Conservation (phyloP, 2,113 vertebrate species). For the Dicrurus megarhynchus region DNA sequence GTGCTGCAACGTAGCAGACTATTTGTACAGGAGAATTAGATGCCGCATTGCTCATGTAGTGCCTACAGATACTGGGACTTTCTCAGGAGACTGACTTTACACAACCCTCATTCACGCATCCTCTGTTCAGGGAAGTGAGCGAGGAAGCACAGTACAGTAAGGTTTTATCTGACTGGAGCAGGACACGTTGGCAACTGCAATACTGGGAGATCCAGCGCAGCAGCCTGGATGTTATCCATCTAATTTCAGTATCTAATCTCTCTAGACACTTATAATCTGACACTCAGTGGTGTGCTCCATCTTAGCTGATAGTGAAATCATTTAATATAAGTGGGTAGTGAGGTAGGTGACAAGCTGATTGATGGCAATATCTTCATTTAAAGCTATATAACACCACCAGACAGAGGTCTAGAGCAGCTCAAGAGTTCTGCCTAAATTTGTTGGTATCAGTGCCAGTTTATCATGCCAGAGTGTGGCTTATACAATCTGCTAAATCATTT, state of each 20-base stretch:
- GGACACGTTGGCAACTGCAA: not conserved
- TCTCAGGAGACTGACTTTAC: not conserved
- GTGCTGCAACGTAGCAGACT: not conserved
- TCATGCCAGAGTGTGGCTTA: not conserved
- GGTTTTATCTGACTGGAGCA: not conserved
- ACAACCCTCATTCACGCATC: not conserved
- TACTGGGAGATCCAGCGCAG: not conserved
- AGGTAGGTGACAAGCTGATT: conserved; percentile 59
- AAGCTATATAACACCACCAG: not conserved
- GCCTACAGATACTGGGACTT: not conserved
- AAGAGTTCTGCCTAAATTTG: not conserved
- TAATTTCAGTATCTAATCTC: conserved; percentile 63
- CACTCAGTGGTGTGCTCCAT: conserved; percentile 47
- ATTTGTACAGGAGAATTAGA: not conserved
- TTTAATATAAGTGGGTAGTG: conserved; percentile 58
- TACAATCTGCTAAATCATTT: not conserved
- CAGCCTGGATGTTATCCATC: conserved; percentile 44
- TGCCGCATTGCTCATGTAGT: not conserved
- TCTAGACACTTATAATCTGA: conserved; percentile 58
- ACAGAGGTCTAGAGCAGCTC: not conserved
- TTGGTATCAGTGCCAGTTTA: not conserved
- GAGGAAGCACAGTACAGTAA: not conserved
- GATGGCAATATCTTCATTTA: conserved; percentile 41
- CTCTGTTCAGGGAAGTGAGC: not conserved
- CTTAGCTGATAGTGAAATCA: conserved; percentile 60